Percentiles rank a stretch among this genome's conserved stretches.
Evolutionary conservation across 1,140 invertebrate genomes (phyloP).

Genomic region (Patella vulgata): DNA sequence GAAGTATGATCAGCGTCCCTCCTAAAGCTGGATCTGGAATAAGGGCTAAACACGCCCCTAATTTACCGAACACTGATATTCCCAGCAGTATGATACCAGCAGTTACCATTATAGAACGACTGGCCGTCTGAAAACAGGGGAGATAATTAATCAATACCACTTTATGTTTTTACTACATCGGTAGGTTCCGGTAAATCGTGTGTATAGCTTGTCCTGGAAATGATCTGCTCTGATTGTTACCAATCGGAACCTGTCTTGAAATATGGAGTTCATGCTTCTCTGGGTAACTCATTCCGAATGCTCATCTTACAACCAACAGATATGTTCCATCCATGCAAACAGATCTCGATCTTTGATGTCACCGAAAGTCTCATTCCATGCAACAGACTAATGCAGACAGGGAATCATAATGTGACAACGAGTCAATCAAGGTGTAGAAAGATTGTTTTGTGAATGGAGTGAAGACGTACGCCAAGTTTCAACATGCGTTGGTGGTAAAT

Average conservation of each 20-base stretch:
- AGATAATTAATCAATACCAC: neutral
- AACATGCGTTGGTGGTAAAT: too few species aligned
- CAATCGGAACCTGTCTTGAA: neutral
- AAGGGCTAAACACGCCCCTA: constrained; percentile 84
- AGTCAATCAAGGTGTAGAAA: too few species aligned
- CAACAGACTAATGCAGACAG: too few species aligned
- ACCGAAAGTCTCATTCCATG: too few species aligned
- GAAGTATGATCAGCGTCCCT: constrained; percentile 87
- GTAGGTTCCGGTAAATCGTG: neutral
- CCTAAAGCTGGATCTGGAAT: constrained; percentile 88
- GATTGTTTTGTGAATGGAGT: too few species aligned
- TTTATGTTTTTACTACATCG: neutral
- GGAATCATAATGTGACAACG: too few species aligned
- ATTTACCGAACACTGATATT: constrained; percentile 77
- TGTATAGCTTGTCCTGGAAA: neutral
- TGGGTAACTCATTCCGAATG: too few species aligned
- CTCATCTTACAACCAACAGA: too few species aligned
- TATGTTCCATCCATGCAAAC: too few species aligned
- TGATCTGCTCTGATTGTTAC: neutral
- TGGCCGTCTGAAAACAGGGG: constrained; percentile 43
- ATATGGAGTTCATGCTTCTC: too few species aligned
- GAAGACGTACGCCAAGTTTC: too few species aligned
- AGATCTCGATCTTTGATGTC: too few species aligned
- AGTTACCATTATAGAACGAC: constrained; percentile 70
- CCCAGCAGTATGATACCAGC: constrained; percentile 80